A percentile compares a stretch with the other conserved stretches of the same genome.
These are phyloP conservation scores for Cisticola juncidis DNA, from an alignment of 2,113 vertebrate species.

Conservation along the genomic window DNA sequence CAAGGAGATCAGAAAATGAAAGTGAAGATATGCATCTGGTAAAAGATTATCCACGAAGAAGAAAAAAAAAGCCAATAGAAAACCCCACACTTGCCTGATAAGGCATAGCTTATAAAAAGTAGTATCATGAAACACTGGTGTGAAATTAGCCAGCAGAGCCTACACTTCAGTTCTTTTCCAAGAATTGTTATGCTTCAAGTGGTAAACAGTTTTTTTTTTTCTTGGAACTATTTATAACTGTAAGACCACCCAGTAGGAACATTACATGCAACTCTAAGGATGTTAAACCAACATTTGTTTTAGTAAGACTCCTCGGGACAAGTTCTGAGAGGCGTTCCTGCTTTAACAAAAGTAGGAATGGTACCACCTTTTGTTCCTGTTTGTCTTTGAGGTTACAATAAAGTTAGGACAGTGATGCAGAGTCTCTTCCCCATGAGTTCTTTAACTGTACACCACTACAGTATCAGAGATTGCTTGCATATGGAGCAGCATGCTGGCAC, in stretches of 20 bases:
- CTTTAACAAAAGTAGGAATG: background rate
- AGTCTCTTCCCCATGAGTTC: background rate
- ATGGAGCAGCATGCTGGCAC: rapidly evolving
- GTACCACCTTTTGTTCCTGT: background rate
- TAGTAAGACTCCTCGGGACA: background rate
- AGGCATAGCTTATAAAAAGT: background rate
- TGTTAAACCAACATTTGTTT: background rate
- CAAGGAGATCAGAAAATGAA: background rate
- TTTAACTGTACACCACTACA: background rate
- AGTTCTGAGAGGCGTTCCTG: background rate
- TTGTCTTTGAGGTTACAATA: background rate
- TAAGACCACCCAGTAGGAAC: constrained; percentile 14
- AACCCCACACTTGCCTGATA: background rate
- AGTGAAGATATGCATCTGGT: background rate
- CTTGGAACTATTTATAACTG: constrained; percentile 27
- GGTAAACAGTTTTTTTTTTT: background rate
- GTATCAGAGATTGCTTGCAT: background rate
- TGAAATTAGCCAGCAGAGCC: background rate
- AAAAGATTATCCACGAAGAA: background rate
- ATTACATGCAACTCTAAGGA: background rate
- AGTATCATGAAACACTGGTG: background rate
- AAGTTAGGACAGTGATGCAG: background rate
- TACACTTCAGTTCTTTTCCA: background rate
- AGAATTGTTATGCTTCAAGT: background rate
- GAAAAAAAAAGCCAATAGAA: background rate